Evolutionary conservation across 2,797 vertebrate species (phyloP), one percentile per base, ranked within the genome.

Genomic region (Tapirus indicus): DNA sequence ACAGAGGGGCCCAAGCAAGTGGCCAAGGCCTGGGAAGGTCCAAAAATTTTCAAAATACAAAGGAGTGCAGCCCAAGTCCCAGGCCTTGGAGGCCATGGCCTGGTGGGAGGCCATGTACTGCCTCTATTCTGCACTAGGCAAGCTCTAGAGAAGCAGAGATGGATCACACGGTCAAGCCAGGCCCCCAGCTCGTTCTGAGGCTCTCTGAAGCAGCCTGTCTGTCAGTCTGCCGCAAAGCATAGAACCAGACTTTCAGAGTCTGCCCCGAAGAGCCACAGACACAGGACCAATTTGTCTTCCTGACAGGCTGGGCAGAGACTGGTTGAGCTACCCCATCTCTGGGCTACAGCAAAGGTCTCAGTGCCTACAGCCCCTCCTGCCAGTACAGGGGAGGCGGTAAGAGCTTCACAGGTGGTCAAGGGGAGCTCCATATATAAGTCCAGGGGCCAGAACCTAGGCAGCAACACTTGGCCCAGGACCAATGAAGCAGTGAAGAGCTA

Each of bases 201-300:
- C n/a, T 54, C 64, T 88, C 91, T 74, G 75, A 96, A 90, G 88
- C 23, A 95, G 75, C 85, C 60, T 95, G 44, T 56, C 60, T 64
- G 58, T 94, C 60, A 89, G n/a, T 92, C 87, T 88, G 80, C 66
- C 71, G 74, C 14, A 60, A 29, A 96, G n/a, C 58, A 56, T 0
- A 93, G 64, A 95, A 60, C 49, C 60, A 84, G 78, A 93, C 35
- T 94, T 93, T 41, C 68, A 94, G 77, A 87, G 62, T 90, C 10
- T 44, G 25, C 38, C n/a, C 79, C 52, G 20, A 95, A 94, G 75
- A 91, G 69, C 64, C 52, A 93, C 38, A 82, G 64, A 92, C 77
- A 78, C 2, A 75, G 52, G 44, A 72, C 72, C 60, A 87, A 94
- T 84, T 35, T 94, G 94, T 97, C 88, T 96, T 96, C 94, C 91